Percentiles rank a stretch among this genome's conserved stretches.
Evolutionary conservation across 2,113 vertebrate species (phyloP).

Genomic region (Pandion haliaetus): DNA sequence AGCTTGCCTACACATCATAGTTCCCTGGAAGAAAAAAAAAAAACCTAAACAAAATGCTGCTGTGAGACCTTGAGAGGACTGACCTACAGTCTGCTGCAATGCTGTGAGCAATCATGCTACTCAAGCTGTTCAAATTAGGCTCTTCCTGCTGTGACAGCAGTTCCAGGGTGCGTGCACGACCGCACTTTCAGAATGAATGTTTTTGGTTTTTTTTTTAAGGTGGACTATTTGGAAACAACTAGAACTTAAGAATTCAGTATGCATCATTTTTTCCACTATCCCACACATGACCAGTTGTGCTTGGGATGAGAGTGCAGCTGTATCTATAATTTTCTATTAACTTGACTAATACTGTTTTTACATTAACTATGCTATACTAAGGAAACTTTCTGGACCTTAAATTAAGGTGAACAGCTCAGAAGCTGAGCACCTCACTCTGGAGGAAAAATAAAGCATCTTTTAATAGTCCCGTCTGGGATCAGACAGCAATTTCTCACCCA

Average conservation of each 20-base stretch:
- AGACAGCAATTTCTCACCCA: neutral
- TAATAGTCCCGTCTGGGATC: neutral
- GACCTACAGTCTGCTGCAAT: slow-evolving; percentile 34
- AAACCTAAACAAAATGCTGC: neutral
- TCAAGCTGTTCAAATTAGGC: slow-evolving; percentile 3
- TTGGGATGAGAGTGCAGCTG: neutral
- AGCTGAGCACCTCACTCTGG: neutral
- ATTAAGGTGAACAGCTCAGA: neutral
- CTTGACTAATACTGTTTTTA: neutral
- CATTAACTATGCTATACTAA: neutral
- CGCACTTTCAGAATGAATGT: neutral
- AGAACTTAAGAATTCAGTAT: neutral
- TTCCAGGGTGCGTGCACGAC: neutral
- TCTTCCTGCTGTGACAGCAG: slow-evolving; percentile 46
- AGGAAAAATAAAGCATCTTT: neutral
- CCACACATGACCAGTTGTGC: neutral
- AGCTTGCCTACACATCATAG: neutral
- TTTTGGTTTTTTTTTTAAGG: neutral
- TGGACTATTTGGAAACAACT: neutral
- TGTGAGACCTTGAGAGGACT: slow-evolving; percentile 31
- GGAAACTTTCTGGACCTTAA: neutral
- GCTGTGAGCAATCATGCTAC: neutral
- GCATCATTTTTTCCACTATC: neutral
- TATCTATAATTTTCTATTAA: neutral
- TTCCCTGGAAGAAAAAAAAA: neutral